Conservation (phyloP, 2,888 invertebrate genomes). For the Pollenia amentaria region DNA sequence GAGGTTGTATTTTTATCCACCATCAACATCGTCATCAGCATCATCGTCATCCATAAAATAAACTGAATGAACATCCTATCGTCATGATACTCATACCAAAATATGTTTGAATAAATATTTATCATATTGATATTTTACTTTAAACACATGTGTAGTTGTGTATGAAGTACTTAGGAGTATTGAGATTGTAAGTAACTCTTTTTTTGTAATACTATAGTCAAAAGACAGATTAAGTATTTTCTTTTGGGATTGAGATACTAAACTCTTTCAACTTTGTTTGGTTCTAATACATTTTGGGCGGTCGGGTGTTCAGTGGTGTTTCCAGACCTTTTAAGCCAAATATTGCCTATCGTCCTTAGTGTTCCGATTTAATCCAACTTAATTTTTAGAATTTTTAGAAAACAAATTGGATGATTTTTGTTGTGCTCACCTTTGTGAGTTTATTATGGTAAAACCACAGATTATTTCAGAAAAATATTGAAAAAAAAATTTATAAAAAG, state of each 20-base stretch:
- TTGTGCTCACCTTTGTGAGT: too few relatives aligned
- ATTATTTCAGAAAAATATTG: too few relatives aligned
- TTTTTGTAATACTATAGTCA: background rate
- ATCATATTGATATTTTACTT: constrained; percentile 54
- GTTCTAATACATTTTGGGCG: too few relatives aligned
- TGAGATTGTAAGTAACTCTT: constrained; percentile 33
- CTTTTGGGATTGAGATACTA: background rate
- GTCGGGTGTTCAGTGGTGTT: too few relatives aligned
- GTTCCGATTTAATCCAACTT: too few relatives aligned
- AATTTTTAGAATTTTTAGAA: too few relatives aligned
- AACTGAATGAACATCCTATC: constrained; percentile 45
- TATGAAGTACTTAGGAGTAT: background rate
- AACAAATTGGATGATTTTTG: too few relatives aligned
- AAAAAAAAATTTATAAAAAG: too few relatives aligned
- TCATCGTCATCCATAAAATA: background rate
- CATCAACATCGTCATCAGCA: constrained; percentile 1
- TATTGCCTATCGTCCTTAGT: too few relatives aligned
- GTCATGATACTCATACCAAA: constrained; percentile 42
- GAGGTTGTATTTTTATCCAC: constrained; percentile 66
- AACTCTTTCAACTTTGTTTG: too few relatives aligned
- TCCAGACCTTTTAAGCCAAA: too few relatives aligned
- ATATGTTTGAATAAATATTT: constrained; percentile 8
- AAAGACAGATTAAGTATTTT: constrained; percentile 25
- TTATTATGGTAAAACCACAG: too few relatives aligned
- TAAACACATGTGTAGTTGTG: constrained; percentile 48